These are phyloP conservation scores for Erannis defoliaria DNA, from an alignment of 2,888 invertebrate species.

Conservation along the genomic window DNA sequence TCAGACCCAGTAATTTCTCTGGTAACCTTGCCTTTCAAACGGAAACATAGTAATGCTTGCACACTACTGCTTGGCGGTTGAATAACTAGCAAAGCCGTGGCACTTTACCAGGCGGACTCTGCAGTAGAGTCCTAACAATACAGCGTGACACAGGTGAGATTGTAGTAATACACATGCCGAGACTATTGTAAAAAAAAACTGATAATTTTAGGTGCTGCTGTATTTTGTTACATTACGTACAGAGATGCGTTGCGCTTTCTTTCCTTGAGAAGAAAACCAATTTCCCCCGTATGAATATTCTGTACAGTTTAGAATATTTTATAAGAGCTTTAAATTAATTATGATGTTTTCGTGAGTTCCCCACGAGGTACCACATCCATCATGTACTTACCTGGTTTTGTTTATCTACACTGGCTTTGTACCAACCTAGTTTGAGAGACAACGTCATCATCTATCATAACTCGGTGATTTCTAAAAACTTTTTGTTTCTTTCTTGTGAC, in stretches of 20 bases:
- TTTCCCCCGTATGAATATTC: slow-evolving; percentile 15
- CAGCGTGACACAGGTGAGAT: too few relatives aligned
- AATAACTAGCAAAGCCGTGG: too few relatives aligned
- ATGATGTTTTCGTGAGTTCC: slow-evolving; percentile 11
- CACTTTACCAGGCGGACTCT: too few relatives aligned
- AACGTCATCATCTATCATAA: neutral
- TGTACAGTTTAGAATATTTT: slow-evolving; percentile 11
- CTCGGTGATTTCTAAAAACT: too few relatives aligned
- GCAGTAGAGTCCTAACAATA: too few relatives aligned
- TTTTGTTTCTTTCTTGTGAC: too few relatives aligned
- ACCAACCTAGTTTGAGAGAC: neutral
- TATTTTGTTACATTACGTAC: neutral
- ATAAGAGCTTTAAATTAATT: slow-evolving; percentile 12
- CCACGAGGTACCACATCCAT: slow-evolving; percentile 13
- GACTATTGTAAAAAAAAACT: neutral
- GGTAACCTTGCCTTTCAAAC: too few relatives aligned
- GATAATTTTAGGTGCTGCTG: neutral
- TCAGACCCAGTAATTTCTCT: too few relatives aligned
- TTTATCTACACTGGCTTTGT: slow-evolving; percentile 2
- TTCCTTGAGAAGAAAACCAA: slow-evolving; percentile 7
- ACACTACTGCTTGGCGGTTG: too few relatives aligned
- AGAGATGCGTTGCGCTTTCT: neutral
- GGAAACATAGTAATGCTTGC: too few relatives aligned
- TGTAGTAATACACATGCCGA: too few relatives aligned
- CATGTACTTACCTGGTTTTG: slow-evolving; percentile 9